Evolutionary conservation across 2,797 vertebrate species (phyloP).

Genomic region (Microchirus variegatus): DNA sequence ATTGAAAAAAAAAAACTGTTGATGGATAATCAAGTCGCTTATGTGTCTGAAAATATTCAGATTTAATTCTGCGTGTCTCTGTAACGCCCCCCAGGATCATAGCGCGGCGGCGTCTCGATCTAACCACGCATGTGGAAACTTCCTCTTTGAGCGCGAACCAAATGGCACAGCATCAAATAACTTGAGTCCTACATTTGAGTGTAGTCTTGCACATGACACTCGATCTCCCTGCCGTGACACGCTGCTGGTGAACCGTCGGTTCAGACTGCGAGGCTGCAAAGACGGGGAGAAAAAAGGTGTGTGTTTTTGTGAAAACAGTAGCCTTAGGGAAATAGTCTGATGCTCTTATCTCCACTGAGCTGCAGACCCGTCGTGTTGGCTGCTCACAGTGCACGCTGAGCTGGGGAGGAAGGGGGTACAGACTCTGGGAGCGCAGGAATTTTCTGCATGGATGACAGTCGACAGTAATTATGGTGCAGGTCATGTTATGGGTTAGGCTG

Average conservation of each 20-base stretch:
- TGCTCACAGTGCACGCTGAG: conserved; percentile 40
- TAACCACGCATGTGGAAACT: background rate
- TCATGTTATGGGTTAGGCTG: conserved; percentile 63
- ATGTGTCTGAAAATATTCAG: too few relatives aligned
- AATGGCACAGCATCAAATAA: conserved; percentile 52
- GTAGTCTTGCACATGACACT: conserved; percentile 38
- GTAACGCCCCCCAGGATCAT: too few relatives aligned
- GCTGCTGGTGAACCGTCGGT: conserved; percentile 24
- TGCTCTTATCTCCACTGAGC: conserved; percentile 44
- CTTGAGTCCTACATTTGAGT: conserved; percentile 51
- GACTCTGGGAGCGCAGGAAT: conserved; percentile 75
- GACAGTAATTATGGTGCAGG: conserved; percentile 76
- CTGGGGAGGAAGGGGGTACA: conserved; percentile 49
- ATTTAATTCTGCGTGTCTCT: too few relatives aligned
- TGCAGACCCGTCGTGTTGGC: conserved; percentile 55
- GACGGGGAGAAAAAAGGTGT: conserved; percentile 28
- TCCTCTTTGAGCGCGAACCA: conserved; percentile 40
- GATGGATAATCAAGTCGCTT: too few relatives aligned
- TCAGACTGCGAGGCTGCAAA: conserved; percentile 31
- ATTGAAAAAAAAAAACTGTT: too few relatives aligned
- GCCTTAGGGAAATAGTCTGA: conserved; percentile 47
- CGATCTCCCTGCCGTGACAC: conserved; percentile 23
- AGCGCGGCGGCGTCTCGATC: too few relatives aligned
- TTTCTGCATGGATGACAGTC: conserved; percentile 76
- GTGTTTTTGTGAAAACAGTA: conserved; percentile 67